Evolutionary conservation across 2,888 invertebrate genomes (phyloP).

Genomic region (Coecobrya sp.): DNA sequence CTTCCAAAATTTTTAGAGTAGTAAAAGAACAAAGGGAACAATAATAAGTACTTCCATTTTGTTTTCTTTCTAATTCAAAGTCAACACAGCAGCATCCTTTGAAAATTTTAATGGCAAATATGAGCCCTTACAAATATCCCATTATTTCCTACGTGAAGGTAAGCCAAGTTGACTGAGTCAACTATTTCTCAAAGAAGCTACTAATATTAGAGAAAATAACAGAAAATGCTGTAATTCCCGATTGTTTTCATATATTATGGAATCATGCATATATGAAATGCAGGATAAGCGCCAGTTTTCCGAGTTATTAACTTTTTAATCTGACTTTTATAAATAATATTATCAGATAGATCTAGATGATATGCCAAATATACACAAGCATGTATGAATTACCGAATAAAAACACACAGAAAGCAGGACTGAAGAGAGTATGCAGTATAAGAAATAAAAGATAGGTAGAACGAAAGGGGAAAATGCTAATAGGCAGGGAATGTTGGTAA

Average conservation of each 20-base stretch:
- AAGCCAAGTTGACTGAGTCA: neutral
- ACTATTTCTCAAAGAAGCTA: neutral
- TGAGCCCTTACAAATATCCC: constrained; percentile 10
- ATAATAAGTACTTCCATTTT: neutral
- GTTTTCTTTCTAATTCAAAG: constrained; percentile 3
- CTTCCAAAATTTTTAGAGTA: neutral
- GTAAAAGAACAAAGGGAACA: constrained; percentile 1
- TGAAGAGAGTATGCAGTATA: constrained; percentile 4
- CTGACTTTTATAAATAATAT: constrained; percentile 4
- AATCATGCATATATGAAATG: neutral
- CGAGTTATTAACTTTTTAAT: constrained; percentile 59
- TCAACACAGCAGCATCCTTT: constrained; percentile 14
- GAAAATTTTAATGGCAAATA: constrained; percentile 7
- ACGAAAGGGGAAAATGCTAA: constrained; percentile 82
- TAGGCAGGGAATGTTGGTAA: constrained; percentile 75
- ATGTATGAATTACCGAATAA: neutral
- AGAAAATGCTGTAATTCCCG: neutral
- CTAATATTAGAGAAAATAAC: neutral
- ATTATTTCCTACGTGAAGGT: constrained; percentile 25
- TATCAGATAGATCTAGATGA: neutral
- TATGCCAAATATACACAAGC: neutral
- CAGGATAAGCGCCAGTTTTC: constrained; percentile 56
- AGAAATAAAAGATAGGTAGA: constrained; percentile 14
- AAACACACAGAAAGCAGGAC: neutral
- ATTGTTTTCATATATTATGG: neutral